phyloP scores from a whole-genome alignment of 1,140 invertebrate species.

The Adelges cooleyi region DNA sequence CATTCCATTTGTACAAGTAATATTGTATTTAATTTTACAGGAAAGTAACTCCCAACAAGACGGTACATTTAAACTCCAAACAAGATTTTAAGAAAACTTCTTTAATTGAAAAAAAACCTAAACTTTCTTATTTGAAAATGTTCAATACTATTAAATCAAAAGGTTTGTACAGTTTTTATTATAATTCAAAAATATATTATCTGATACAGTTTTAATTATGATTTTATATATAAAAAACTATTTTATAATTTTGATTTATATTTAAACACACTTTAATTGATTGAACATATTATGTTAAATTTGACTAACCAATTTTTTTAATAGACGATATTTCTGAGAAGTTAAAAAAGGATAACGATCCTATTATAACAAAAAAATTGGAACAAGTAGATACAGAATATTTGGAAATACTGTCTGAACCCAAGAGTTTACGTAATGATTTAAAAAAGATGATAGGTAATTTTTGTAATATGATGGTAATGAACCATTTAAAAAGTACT shows the following conservation, averaged over 20 bases:
- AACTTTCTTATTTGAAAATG: slow-evolving; percentile 20
- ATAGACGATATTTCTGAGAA: slow-evolving; percentile 30
- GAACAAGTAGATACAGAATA: slow-evolving; percentile 16
- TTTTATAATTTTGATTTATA: background rate
- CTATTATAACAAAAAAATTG: slow-evolving; percentile 6
- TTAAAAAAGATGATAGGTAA: slow-evolving; percentile 12
- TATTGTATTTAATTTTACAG: no score
- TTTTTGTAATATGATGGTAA: slow-evolving; percentile 26
- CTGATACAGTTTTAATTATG: no score
- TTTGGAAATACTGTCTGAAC: background rate
- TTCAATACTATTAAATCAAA: slow-evolving; percentile 21
- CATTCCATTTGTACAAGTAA: no score
- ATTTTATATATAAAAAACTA: no score
- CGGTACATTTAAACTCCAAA: background rate
- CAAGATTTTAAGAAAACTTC: slow-evolving; percentile 13
- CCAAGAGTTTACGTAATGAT: background rate
- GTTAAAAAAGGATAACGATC: slow-evolving; percentile 13
- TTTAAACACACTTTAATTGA: background rate
- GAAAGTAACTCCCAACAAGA: background rate
- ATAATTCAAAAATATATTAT: no score
- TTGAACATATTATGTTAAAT: background rate
- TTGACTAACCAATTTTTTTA: no score
- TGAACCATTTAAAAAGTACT: slow-evolving; percentile 17
- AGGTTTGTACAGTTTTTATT: slow-evolving; percentile 12
- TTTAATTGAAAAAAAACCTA: slow-evolving; percentile 10